Evolutionary conservation across 2,113 vertebrate species (phyloP).

Genomic region (Chloropsis hardwickii): DNA sequence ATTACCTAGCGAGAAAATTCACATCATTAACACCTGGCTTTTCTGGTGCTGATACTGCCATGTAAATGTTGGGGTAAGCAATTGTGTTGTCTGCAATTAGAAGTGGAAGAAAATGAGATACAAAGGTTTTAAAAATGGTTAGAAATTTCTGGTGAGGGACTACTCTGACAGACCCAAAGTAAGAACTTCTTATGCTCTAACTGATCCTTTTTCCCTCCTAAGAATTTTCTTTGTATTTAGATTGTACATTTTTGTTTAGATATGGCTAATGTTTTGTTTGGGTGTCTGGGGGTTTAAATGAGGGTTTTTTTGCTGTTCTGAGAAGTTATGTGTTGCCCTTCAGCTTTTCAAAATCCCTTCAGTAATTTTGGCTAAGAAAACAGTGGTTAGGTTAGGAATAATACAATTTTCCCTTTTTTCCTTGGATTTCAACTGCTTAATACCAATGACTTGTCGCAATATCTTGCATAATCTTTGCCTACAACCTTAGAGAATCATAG

Average conservation of each 20-base stretch:
- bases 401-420: not conserved
- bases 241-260: not conserved
- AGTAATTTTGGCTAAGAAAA: not conserved
- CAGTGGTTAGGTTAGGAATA: not conserved
- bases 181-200: not conserved
- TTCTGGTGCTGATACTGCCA: constrained; percentile 68
- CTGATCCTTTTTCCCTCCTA: not conserved
- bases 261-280: not conserved
- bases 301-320: not conserved
- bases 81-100: not conserved
- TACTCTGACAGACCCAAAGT: not conserved
- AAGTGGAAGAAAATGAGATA: not conserved
- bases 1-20: constrained; percentile 82
- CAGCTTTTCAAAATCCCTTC: not conserved
- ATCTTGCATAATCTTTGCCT: not conserved
- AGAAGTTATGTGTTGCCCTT: not conserved
- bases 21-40: constrained; percentile 87
- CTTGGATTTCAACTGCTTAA: not conserved
- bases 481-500: not conserved
- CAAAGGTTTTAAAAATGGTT: not conserved
- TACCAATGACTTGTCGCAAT: not conserved
- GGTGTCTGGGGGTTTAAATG: not conserved
- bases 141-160: not conserved
- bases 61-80: not conserved
- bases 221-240: not conserved